Evolutionary conservation across 2,797 vertebrate genomes (phyloP).

Genomic region (Pteropus rufus): DNA sequence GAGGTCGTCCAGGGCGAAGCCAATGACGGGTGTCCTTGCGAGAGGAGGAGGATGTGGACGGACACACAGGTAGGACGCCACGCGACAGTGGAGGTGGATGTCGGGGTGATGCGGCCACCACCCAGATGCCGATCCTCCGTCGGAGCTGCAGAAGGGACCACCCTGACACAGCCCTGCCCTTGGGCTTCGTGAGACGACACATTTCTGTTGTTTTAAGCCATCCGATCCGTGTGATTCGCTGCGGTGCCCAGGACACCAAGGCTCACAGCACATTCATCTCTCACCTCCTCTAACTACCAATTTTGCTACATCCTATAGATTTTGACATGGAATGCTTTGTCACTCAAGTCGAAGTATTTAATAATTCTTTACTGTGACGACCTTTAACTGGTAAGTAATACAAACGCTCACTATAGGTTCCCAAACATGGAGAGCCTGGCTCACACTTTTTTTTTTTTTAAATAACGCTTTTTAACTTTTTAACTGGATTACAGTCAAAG

Average conservation of each 20-base stretch:
- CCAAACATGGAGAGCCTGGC: neutral
- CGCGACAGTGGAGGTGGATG: no score
- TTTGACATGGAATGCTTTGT: neutral
- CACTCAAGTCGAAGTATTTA: accelerated
- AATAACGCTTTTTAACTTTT: neutral
- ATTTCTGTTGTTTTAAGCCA: neutral
- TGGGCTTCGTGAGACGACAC: no score
- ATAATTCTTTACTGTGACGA: neutral
- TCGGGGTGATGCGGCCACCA: no score
- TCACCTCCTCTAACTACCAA: accelerated
- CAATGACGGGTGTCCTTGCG: accelerated
- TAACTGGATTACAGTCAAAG: neutral
- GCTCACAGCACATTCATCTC: neutral
- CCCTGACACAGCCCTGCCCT: neutral
- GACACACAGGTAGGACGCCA: no score
- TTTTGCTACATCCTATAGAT: no score
- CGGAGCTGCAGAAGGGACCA: no score
- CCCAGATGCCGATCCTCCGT: no score
- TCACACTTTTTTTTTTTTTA: neutral
- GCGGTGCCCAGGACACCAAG: neutral
- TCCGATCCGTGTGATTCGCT: neutral
- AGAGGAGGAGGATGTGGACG: no score
- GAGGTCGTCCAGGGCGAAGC: no score
- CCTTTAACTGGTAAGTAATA: neutral
- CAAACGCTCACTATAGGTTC: neutral